Evolutionary conservation across 1,140 invertebrate genomes (phyloP).

Genomic region (Bombus confusus): DNA sequence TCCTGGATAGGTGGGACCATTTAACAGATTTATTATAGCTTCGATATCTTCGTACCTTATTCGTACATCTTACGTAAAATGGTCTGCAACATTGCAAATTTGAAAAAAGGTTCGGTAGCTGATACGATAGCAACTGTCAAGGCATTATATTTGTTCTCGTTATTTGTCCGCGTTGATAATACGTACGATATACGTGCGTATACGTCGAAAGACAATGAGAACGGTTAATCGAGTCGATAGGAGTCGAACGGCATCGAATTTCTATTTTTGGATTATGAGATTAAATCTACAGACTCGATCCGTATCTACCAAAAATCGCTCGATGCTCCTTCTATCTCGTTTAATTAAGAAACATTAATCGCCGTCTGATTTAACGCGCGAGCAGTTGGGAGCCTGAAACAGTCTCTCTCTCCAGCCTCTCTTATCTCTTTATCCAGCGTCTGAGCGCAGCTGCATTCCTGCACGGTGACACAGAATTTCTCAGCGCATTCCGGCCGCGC

Average conservation of each 20-base stretch:
- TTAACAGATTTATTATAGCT: neutral
- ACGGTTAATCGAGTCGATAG: neutral
- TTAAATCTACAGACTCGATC: neutral
- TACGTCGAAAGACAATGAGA: neutral
- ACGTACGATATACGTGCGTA: too few species aligned
- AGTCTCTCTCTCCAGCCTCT: conserved; percentile 11
- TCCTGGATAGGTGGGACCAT: conserved; percentile 6
- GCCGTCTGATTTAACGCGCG: neutral
- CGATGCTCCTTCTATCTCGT: neutral
- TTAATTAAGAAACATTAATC: conserved; percentile 12
- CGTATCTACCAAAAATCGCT: neutral
- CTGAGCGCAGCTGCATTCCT: conserved; percentile 58
- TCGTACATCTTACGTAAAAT: too few species aligned
- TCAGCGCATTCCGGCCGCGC: conserved; percentile 27
- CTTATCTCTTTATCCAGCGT: conserved; percentile 58
- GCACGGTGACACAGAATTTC: conserved; percentile 63
- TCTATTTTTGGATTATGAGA: neutral
- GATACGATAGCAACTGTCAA: too few species aligned
- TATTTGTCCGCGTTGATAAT: too few species aligned
- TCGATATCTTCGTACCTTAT: neutral
- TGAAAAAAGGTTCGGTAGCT: too few species aligned
- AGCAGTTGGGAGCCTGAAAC: neutral
- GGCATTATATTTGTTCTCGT: too few species aligned
- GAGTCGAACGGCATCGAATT: neutral
- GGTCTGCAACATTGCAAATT: too few species aligned